Evolutionary conservation across 2,888 invertebrate genomes (phyloP), one percentile per base, ranked within the genome.

Genomic region (Cheilosia variabilis): DNA sequence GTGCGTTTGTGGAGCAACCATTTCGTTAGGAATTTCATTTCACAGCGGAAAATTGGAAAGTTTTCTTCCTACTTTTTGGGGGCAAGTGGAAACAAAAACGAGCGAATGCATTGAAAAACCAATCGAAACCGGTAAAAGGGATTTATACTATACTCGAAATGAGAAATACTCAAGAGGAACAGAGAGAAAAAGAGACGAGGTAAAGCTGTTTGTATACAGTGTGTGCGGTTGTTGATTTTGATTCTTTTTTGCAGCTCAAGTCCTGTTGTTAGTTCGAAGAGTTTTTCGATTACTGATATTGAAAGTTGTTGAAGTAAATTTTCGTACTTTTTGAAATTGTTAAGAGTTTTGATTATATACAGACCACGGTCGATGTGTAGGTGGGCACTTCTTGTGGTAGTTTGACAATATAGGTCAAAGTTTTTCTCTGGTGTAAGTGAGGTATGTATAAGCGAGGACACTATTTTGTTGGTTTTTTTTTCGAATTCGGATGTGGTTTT

Each of bases 271-370:
- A 58, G 57, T 65, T 57, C 10, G 27, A 66, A 66, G 65, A 76
- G 76, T 66, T 66, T 75, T 65, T 76, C 76, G 50, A 76, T 76
- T 76, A 50, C 72, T 22, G 53, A 47, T 58, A 66, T 76, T 76
- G 76, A 41, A 62, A 76, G 50, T 66, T 76, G 27, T 34, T 57
- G 31, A 63, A 37, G 55, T 45, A 52, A 17, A 27, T 22, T 65
- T 24, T n/a, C 34, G 10, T 34, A 50, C 31, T 62, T 41, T 52
- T 52, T 13, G 41, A 24, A 41, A 17, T 37, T 47, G 57, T 58
- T 19, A 22, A 57, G 55, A 43, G 50, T 52, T 45, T 43, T 34
- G 31, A 68, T 57, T 57, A 73, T 19, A 37, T 57, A 43, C 27
- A 60, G 13, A 37, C 1, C 13, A 31, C 31, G 22, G 13, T 60